A percentile compares a stretch with the other conserved stretches of the same genome.
phyloP scores from a whole-genome alignment of 2,113 vertebrate species.

The Albula glossodonta region DNA sequence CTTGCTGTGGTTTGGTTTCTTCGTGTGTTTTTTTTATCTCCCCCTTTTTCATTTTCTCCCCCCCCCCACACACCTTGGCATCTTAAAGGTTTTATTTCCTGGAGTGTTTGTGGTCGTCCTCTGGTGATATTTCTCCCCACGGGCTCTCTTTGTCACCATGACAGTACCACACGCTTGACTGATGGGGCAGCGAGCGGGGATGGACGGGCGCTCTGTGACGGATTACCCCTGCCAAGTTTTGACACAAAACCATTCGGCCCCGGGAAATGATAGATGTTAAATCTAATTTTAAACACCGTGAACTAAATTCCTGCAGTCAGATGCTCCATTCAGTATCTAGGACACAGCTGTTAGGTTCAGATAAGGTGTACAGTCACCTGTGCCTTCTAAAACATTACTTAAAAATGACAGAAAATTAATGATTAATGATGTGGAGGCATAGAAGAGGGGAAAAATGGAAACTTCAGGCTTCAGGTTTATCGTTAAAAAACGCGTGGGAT shows the following conservation, averaged over 20 bases:
- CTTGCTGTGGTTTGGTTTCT: slow-evolving; percentile 4
- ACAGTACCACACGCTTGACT: slow-evolving; percentile 54
- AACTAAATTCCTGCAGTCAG: slow-evolving; percentile 60
- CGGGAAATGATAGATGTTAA: slow-evolving; percentile 66
- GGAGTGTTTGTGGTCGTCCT: slow-evolving; percentile 44
- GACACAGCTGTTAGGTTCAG: slow-evolving; percentile 59
- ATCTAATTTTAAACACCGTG: slow-evolving; percentile 72
- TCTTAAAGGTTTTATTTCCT: slow-evolving; percentile 26
- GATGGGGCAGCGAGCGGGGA: slow-evolving; percentile 57
- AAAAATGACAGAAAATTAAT: slow-evolving; percentile 19
- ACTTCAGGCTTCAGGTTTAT: slow-evolving; percentile 1
- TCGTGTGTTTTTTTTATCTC: slow-evolving; percentile 25
- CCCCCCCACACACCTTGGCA: neutral
- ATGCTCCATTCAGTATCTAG: slow-evolving; percentile 56
- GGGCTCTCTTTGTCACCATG: slow-evolving; percentile 48
- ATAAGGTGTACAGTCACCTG: slow-evolving; percentile 57
- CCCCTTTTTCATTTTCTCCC: neutral
- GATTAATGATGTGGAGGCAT: slow-evolving; percentile 16
- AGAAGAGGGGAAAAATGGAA: neutral
- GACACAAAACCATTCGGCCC: slow-evolving; percentile 57
- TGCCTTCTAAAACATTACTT: slow-evolving; percentile 31
- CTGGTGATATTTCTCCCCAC: slow-evolving; percentile 37
- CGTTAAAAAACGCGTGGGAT: neutral
- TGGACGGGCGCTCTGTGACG: slow-evolving; percentile 54
- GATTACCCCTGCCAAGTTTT: slow-evolving; percentile 54